phyloP scores from a whole-genome alignment of 2,888 invertebrate genomes.

The Gryllus longicercus region DNA sequence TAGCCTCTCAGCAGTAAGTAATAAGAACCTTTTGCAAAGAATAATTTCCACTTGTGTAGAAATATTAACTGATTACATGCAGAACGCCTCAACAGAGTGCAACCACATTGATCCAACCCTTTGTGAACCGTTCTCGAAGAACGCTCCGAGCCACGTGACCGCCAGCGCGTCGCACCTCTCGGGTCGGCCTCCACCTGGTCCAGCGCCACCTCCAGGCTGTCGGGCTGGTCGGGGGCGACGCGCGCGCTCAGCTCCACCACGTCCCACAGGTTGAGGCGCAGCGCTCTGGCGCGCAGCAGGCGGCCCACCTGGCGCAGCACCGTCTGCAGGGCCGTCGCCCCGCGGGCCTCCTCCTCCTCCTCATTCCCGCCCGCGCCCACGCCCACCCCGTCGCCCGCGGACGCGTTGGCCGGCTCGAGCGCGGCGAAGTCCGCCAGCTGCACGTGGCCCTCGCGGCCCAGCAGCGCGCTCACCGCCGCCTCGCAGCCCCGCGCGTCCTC shows the following conservation, averaged over 20 bases:
- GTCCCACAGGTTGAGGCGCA: constrained; percentile 56
- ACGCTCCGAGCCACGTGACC: too few species aligned
- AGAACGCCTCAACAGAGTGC: too few species aligned
- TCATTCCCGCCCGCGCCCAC: constrained; percentile 43
- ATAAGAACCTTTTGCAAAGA: too few species aligned
- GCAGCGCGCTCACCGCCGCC: not conserved
- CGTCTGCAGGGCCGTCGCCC: constrained; percentile 56
- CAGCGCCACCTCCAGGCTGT: constrained; percentile 27
- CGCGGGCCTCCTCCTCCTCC: constrained; percentile 53
- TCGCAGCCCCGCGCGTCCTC: not conserved
- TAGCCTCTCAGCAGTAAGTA: too few species aligned
- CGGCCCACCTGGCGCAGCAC: constrained; percentile 54
- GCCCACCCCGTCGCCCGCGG: not conserved
- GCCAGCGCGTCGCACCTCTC: not conserved
- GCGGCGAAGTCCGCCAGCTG: constrained; percentile 27
- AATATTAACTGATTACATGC: too few species aligned
- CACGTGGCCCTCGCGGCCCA: constrained; percentile 12
- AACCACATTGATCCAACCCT: too few species aligned
- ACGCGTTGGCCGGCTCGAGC: constrained; percentile 25
- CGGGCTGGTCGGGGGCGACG: constrained; percentile 48
- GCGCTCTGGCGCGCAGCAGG: constrained; percentile 53
- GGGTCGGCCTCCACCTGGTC: constrained; percentile 4
- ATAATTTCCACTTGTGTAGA: too few species aligned
- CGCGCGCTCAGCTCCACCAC: constrained; percentile 52
- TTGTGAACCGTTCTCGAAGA: too few species aligned